Conservation (phyloP, 37 sponge, comb jelly and placozoan species). For the Oopsacas minuta region DNA sequence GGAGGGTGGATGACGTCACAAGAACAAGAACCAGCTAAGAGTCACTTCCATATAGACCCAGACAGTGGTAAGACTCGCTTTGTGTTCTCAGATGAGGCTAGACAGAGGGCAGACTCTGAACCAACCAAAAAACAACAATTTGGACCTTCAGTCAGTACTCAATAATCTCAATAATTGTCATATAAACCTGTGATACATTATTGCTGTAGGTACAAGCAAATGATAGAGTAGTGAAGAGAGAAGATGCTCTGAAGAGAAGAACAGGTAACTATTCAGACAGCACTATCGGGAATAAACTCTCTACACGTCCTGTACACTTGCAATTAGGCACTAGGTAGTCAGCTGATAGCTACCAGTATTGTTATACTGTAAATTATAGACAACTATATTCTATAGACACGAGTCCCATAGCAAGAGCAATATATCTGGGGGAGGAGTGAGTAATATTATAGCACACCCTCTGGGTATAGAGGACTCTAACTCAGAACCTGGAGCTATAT, state of each 20-base stretch:
- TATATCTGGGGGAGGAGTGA: background rate
- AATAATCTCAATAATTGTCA: too few relatives aligned
- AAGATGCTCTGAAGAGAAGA: background rate
- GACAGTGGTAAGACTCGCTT: background rate
- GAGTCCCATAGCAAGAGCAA: background rate
- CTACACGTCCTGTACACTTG: background rate
- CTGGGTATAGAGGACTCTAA: background rate
- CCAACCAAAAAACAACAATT: background rate
- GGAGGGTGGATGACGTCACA: background rate
- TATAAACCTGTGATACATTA: too few relatives aligned
- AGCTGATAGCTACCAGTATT: background rate
- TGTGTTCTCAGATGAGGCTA: background rate
- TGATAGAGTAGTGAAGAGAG: background rate
- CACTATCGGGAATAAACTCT: background rate
- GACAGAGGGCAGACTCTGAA: background rate
- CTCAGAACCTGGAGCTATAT: background rate
- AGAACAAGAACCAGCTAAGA: background rate
- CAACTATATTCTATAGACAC: background rate
- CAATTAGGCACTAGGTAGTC: background rate
- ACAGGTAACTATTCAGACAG: background rate
- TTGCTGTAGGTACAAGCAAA: background rate
- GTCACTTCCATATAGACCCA: background rate
- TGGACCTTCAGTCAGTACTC: background rate
- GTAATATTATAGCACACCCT: background rate
- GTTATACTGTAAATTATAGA: background rate